Conservation (phyloP, 2,113 vertebrate genomes). For the Ivindomyrus marchei region DNA sequence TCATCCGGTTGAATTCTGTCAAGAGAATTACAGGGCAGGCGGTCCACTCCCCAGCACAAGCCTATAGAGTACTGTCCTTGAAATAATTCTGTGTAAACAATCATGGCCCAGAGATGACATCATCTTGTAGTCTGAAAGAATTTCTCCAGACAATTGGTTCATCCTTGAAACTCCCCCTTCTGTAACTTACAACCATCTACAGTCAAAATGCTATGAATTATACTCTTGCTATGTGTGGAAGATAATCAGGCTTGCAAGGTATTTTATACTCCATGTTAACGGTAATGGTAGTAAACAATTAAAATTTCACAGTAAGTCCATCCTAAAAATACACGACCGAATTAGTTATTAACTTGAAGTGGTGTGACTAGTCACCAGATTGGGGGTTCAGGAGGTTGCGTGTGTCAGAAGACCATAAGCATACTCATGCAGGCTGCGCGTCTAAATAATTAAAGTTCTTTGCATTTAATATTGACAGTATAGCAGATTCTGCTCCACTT, state of each 20-base stretch:
- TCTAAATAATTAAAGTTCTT: not conserved
- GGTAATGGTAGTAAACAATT: not conserved
- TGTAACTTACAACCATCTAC: not conserved
- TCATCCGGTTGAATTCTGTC: not conserved
- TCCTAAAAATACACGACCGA: not conserved
- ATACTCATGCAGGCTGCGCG: not conserved
- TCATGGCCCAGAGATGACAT: not conserved
- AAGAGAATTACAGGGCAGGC: not conserved
- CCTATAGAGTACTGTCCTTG: not conserved
- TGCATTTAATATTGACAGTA: not conserved
- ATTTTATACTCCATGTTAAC: not conserved
- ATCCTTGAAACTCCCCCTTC: not conserved
- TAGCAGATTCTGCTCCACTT: not conserved
- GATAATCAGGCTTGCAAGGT: not conserved
- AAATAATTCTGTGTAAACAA: not conserved
- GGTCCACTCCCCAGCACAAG: not conserved
- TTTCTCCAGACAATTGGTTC: not conserved
- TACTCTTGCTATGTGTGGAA: not conserved
- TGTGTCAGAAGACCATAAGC: not conserved
- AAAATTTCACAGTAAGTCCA: not conserved
- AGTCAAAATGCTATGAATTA: not conserved
- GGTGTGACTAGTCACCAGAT: not conserved
- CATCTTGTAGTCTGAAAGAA: not conserved
- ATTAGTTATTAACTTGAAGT: not conserved
- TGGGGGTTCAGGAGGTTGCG: not conserved